Conservation (phyloP, 2,113 vertebrate genomes). For the Microcebus griseorufus region DNA sequence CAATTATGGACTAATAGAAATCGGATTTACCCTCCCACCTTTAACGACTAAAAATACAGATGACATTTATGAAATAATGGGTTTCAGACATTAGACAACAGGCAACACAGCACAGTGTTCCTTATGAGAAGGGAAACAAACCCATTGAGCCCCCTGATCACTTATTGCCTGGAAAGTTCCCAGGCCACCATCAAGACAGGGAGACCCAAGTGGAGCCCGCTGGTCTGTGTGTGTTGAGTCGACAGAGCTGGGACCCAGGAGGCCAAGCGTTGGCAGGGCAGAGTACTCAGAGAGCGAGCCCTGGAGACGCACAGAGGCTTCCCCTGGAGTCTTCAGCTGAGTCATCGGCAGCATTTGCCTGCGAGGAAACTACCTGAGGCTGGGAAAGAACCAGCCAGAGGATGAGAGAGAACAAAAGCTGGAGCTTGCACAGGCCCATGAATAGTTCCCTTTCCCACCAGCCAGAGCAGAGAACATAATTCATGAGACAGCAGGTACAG, state of each 20-base stretch:
- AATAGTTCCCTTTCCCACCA: not conserved
- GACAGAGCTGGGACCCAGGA: not conserved
- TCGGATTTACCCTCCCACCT: not conserved
- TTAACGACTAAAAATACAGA: not conserved
- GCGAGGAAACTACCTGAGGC: slow-evolving; percentile 21
- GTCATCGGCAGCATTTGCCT: not conserved
- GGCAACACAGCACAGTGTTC: too few species aligned
- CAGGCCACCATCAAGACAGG: not conserved
- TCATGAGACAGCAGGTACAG: not conserved
- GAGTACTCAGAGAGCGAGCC: not conserved
- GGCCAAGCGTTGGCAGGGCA: not conserved
- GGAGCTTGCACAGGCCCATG: not conserved
- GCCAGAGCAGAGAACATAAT: not conserved
- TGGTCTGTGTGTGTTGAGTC: accelerated
- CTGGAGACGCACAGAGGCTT: not conserved
- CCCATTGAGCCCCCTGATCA: accelerated
- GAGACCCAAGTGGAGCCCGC: not conserved
- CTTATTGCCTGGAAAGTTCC: not conserved
- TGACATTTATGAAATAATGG: not conserved
- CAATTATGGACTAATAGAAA: not conserved
- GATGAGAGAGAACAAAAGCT: not conserved
- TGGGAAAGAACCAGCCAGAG: not conserved
- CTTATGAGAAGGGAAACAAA: not conserved
- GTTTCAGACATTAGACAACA: not conserved
- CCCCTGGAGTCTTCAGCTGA: not conserved